Base-by-base conservation (phyloP, 2,888 invertebrate species). In the Tortricodes alternella region DNA sequence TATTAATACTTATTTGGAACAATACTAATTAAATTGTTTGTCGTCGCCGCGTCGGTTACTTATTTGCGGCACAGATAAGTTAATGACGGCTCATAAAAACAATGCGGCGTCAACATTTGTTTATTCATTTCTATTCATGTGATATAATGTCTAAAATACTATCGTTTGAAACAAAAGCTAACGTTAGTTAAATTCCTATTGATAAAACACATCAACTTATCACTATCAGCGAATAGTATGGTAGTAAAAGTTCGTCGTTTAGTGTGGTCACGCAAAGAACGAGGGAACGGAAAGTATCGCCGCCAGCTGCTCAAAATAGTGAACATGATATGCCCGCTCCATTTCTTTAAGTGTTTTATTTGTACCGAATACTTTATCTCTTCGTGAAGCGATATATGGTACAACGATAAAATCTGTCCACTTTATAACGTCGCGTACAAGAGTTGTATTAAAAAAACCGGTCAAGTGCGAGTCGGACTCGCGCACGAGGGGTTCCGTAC, bases 221-320 rank as follows among this genome's bases (percentile, higher is more conserved):
- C 51, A 46, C 56, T 29, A 39, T 27, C 16, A 39, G 32, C 41
- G 27, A 51, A 57, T 29, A 13, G 57, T 16, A 44, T 23, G 37
- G 43, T 11, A 39, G 51, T 52, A 52, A 52, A 57, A 50, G 44
- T 50, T 50, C 18, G 52, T 51, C 32, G 52, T 52, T 34, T 43
- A 15, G 29, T 32, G 39, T 39, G 38, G 38, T 57, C 57, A 57
- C 52, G 50, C 57, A 44, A 52, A 50, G 37, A 21, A 34, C 52
- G 41, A 23, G 44, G 52, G 52, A 57, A 46, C 38, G 29, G 32
- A 21, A 29, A 51, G 23, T 21, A 38, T 57, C 37, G 57, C 21
- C 38, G 51, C 23, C 57, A 52, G 57, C 52, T 52, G 55, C 43
- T 49, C 48, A 55, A 55, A 55, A 55, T 43, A 55, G 55, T 55